Conservation (phyloP, 2,888 invertebrate genomes). For the Macroteleia sp. region DNA sequence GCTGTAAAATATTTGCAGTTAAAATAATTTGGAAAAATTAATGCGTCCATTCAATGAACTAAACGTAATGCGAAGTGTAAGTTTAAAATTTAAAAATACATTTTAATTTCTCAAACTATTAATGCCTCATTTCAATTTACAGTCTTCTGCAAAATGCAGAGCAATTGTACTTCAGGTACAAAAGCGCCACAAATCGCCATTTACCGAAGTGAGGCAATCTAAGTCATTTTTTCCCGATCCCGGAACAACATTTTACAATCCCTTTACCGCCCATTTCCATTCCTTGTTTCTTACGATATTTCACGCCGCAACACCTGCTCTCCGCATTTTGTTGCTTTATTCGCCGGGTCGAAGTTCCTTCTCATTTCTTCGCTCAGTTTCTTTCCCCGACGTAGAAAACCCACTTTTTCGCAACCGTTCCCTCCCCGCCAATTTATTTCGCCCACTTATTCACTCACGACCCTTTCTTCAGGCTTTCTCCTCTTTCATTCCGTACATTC, state of each 20-base stretch:
- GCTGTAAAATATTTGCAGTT: too few relatives aligned
- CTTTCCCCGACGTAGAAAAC: background rate
- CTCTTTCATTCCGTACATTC: conserved; percentile 14
- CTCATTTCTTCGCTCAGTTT: conserved; percentile 14
- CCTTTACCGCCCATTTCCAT: conserved; percentile 26
- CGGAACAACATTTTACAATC: conserved; percentile 24
- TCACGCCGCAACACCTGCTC: conserved; percentile 41
- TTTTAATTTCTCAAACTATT: too few relatives aligned
- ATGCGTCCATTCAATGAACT: too few relatives aligned
- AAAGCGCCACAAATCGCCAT: background rate
- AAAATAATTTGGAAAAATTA: too few relatives aligned
- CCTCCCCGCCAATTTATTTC: conserved; percentile 10
- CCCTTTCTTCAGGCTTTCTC: conserved; percentile 3
- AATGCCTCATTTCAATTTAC: too few relatives aligned
- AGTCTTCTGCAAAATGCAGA: background rate
- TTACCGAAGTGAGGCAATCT: conserved; percentile 9
- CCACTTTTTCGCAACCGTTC: conserved; percentile 1
- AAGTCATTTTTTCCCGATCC: conserved; percentile 28
- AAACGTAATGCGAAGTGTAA: too few relatives aligned
- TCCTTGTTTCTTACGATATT: conserved; percentile 38
- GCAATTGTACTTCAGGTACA: conserved; percentile 6
- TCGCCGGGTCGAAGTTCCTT: conserved; percentile 6
- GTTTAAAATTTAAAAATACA: too few relatives aligned
- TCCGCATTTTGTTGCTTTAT: conserved; percentile 7
- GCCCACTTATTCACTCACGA: conserved; percentile 24